A percentile compares a stretch with the other conserved stretches of the same genome.
Evolutionary conservation across 2,113 vertebrate species (phyloP).

Genomic region (Sebastes fasciatus): DNA sequence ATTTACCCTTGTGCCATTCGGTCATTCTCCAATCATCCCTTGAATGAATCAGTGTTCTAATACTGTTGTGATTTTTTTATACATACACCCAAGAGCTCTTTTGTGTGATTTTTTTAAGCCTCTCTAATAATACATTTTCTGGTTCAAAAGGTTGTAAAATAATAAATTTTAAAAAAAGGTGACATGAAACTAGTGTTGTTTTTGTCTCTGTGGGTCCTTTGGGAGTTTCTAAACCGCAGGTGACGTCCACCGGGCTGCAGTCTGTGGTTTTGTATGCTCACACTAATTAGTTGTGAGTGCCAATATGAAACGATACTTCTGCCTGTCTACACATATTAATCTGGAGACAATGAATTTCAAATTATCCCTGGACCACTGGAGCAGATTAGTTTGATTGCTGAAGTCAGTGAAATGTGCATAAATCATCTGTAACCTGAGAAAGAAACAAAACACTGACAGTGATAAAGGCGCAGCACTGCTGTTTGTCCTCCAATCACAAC

Average conservation of each 20-base stretch:
- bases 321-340: slow-evolving; percentile 40
- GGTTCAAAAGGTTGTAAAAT: not conserved
- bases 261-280: not conserved
- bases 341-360: slow-evolving; percentile 39
- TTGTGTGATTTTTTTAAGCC: not conserved
- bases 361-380: slow-evolving; percentile 6
- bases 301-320: not conserved
- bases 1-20: slow-evolving; percentile 1
- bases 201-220: not conserved
- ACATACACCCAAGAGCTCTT: not conserved
- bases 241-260: not conserved
- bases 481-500: not conserved
- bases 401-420: slow-evolving; percentile 25
- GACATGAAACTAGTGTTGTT: not conserved
- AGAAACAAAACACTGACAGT: not conserved
- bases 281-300: slow-evolving; percentile 15
- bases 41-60: not conserved
- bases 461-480: not conserved
- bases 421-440: slow-evolving; percentile 20
- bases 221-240: not conserved
- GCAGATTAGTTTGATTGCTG: slow-evolving; percentile 10
- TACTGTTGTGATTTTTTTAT: not conserved
- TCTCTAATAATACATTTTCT: not conserved
- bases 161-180: not conserved
- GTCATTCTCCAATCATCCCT: not conserved